Evolutionary conservation across 2,888 invertebrate species (phyloP), one percentile per base, ranked within the genome.

Genomic region (Antheraea yamamai): DNA sequence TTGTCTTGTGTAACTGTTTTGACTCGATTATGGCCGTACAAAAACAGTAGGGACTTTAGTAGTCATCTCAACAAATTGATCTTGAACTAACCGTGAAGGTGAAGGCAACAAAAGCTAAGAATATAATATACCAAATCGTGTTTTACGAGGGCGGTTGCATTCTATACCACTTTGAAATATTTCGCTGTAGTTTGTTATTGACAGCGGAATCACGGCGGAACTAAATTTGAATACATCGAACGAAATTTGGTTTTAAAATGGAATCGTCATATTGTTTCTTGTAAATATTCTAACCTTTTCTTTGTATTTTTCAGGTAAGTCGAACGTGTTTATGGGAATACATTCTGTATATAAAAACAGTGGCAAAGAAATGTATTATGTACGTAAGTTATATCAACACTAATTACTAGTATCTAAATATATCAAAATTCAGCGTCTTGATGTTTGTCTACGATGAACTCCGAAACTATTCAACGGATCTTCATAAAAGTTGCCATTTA

Each of bases 251-350:
- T 47, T 4, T 39, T 47, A 47, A 7, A 12, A 47, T 0, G 12
- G 47, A 47, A 12, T 12, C 12, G 7, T 12, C 47, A 47, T 47
- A 1, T 47, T 12, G 7, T 47, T 47, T 47, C 47, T 47, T 47
- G 10, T 30, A 30, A 30, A 4, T 26, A 26, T 30, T 30, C 64
- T 26, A 64, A 64, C 64, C 12, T 12, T 26, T 64, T 64, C 12
- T 30, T 66, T 30, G 10, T 66, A 30, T 66, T 66, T 66, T 66
- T 66, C 64, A 66, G 64, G 64, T 66, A 66, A 66, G 64, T 66
- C 4, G 64, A 61, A 66, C 26, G 30, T 16, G 64, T 66, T 30
- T 30, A 26, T 66, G 30, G 26, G 26, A 66, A 61, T 10, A 30
- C 16, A 16, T 16, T 66, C 64, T 26, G 64, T 12, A 26, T 12